Evolutionary conservation across 2,113 vertebrate genomes (phyloP), one percentile per base, ranked within the genome.

Genomic region (Centropristis striata): DNA sequence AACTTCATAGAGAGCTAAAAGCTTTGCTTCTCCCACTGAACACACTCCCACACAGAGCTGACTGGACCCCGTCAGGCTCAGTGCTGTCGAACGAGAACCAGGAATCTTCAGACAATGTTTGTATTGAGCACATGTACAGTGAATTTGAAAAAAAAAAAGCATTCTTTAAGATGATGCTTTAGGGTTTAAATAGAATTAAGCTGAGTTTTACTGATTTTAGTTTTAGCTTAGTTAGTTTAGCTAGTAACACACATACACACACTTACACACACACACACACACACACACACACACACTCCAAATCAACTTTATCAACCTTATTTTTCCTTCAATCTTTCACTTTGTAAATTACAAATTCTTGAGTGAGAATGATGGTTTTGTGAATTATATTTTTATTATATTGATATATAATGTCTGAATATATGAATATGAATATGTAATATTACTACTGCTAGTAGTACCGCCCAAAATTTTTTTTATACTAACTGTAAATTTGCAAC

Each of bases 1-100:
- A 83, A 75, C 80, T 91, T 92, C 71, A 92, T 49, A 82, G 84
- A 78, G 84, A 77, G 80, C 84, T 92, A 90, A 93, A 92, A 92
- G 92, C 91, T 84, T 78, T 47, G 65, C 76, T 71, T 60, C 70
- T 61, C 75, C 67, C 64, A 27, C 80, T 64, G 60, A 73, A 70
- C 27, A 37, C 75, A 74, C 86, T 77, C 86, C 80, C 68, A 83
- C 86, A 78, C 75, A 14, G 2, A 15, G 21, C 80, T 73, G 80
- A 64, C 76, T 65, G 75, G 9, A 44, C 68, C 57, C 36, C 78
- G 74, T 90, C 84, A 89, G 81, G 16, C 65, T 60, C 79, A 8
- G 37, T 1, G 54, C 16, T 28, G 74, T 59, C 25, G 4, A 63
- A 25, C 4, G 66, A 63, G 55, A 23, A 74, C 7, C 65, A 14